A percentile compares a stretch with the other conserved stretches of the same genome.
Conservation (phyloP, 2,797 vertebrate species). For the Nasua narica region DNA sequence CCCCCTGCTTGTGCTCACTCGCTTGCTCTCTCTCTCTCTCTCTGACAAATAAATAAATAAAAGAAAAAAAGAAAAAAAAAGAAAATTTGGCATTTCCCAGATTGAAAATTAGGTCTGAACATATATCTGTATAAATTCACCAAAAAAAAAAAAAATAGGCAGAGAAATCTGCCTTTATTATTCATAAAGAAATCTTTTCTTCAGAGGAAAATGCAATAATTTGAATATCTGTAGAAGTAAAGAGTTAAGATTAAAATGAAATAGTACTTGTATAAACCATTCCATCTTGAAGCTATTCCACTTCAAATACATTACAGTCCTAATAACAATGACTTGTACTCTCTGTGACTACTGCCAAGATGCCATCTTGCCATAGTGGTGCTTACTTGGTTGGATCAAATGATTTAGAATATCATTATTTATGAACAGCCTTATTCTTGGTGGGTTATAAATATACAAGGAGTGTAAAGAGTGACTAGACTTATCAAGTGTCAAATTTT, state of each 20-base stretch:
- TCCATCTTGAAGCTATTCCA: neutral
- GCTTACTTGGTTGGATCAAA: constrained; percentile 30
- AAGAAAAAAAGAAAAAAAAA: too few species aligned
- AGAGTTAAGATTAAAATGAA: neutral
- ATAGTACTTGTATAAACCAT: neutral
- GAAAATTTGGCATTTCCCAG: neutral
- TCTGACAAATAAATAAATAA: too few species aligned
- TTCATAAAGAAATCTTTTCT: neutral
- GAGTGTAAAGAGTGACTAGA: neutral
- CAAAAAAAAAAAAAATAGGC: neutral
- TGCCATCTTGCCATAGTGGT: neutral
- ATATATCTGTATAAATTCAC: neutral
- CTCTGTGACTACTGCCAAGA: neutral
- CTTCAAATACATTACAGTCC: neutral
- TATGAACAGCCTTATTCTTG: neutral
- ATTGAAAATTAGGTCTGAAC: neutral
- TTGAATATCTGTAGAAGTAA: neutral
- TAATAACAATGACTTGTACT: neutral
- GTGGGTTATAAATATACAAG: constrained; percentile 17
- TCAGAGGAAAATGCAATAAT: neutral
- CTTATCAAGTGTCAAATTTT: constrained; percentile 55
- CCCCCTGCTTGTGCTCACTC: neutral
- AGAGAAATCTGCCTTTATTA: neutral
- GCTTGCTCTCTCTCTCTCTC: neutral
- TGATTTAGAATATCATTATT: neutral